Percentiles rank a stretch among this genome's conserved stretches.
Conservation (phyloP, 1,140 invertebrate genomes). For the Berghia stephanieae region DNA sequence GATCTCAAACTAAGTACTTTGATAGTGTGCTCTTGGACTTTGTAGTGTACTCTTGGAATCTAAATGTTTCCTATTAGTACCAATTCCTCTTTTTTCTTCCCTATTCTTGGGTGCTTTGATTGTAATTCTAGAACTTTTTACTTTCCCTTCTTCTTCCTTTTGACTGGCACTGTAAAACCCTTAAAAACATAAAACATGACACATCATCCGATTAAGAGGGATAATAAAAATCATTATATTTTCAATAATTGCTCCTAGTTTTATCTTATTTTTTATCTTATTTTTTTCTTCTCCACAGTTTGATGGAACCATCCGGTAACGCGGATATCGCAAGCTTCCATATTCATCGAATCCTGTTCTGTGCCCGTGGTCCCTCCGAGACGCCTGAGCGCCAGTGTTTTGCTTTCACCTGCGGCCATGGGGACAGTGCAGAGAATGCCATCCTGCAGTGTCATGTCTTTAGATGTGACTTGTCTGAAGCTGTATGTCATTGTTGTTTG, state of each 20-base stretch:
- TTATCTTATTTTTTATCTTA: background rate
- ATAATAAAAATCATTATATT: background rate
- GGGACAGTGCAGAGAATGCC: conserved; percentile 83
- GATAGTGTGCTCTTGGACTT: too few species aligned
- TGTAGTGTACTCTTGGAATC: too few species aligned
- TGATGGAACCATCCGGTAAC: conserved; percentile 86
- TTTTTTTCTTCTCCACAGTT: conserved; percentile 71
- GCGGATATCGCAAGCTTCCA: conserved; percentile 88
- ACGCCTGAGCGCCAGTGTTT: conserved; percentile 89
- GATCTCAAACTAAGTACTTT: too few species aligned
- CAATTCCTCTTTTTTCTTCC: too few species aligned
- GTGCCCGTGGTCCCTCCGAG: conserved; percentile 87
- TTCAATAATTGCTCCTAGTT: background rate
- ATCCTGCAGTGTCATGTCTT: conserved; percentile 98
- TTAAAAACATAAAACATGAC: too few species aligned
- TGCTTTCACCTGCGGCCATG: conserved; percentile 95
- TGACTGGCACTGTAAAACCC: too few species aligned
- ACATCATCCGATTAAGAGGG: too few species aligned
- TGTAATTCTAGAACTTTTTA: too few species aligned
- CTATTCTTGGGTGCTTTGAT: too few species aligned
- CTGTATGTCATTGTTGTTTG: conserved; percentile 76
- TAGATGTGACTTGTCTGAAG: conserved; percentile 94
- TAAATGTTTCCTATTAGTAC: too few species aligned
- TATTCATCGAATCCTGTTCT: conserved; percentile 93
- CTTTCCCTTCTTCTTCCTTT: too few species aligned